Percentiles rank a stretch among this genome's conserved stretches.
phyloP scores from a whole-genome alignment of 2,888 invertebrate genomes.

The Acronicta psi region DNA sequence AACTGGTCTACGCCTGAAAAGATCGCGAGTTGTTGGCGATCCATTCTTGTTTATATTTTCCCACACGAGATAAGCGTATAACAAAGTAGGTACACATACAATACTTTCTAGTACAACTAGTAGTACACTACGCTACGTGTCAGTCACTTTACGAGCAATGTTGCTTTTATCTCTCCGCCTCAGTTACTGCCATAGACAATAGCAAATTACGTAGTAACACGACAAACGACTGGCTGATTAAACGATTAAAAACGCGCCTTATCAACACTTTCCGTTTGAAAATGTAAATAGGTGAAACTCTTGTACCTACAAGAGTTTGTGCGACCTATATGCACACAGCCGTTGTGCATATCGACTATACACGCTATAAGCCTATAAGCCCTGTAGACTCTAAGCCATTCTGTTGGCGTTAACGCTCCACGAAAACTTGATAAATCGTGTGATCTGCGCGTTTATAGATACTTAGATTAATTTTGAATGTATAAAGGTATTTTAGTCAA shows the following conservation, averaged over 20 bases:
- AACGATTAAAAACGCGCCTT: conserved; percentile 64
- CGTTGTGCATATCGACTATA: too few relatives aligned
- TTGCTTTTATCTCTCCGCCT: conserved; percentile 66
- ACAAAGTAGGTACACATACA: conserved; percentile 28
- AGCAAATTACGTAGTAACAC: conserved; percentile 60
- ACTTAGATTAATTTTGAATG: too few relatives aligned
- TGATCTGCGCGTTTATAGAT: too few relatives aligned
- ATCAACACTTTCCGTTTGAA: conserved; percentile 51
- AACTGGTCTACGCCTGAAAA: too few relatives aligned
- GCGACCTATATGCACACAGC: too few relatives aligned
- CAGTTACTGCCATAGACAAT: conserved; percentile 57
- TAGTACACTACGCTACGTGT: conserved; percentile 44
- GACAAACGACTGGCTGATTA: conserved; percentile 66
- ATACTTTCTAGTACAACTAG: conserved; percentile 22
- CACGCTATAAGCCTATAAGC: too few relatives aligned
- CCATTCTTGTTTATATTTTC: neutral
- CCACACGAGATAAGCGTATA: conserved; percentile 14
- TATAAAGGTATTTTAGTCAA: too few relatives aligned
- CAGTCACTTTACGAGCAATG: conserved; percentile 63
- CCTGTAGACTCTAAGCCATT: too few relatives aligned
- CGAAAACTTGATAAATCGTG: too few relatives aligned
- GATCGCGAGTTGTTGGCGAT: too few relatives aligned
- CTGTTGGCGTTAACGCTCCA: too few relatives aligned
- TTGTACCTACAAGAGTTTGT: too few relatives aligned
- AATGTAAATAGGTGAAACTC: conserved; percentile 49